phyloP scores from a whole-genome alignment of 2,888 invertebrate species.

The Salticus scenicus region DNA sequence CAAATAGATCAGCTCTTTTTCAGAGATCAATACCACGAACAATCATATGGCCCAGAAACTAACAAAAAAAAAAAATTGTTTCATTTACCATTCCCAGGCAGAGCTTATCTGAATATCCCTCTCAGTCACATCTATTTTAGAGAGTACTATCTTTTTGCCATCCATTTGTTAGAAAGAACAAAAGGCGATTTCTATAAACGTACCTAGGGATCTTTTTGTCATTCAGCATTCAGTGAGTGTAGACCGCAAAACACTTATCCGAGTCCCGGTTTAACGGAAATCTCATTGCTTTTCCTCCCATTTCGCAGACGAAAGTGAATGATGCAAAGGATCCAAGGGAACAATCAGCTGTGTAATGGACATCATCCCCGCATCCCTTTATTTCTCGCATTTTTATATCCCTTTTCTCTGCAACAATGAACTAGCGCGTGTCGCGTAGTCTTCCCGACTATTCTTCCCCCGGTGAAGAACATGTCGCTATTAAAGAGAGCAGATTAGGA shows the following conservation, averaged over 20 bases:
- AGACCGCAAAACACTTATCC: constrained; percentile 32
- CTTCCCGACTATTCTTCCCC: not conserved
- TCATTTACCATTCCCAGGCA: not conserved
- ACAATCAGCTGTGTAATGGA: constrained; percentile 56
- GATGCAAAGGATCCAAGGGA: constrained; percentile 45
- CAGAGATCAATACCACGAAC: too few relatives aligned
- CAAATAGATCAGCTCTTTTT: too few relatives aligned
- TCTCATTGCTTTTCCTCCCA: constrained; percentile 37
- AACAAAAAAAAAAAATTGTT: too few relatives aligned
- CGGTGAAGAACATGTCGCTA: not conserved
- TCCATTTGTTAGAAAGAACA: not conserved
- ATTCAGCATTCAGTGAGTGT: not conserved
- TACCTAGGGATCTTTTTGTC: not conserved
- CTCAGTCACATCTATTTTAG: not conserved
- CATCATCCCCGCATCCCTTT: constrained; percentile 31
- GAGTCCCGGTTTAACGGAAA: constrained; percentile 32
- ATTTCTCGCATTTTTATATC: constrained; percentile 14
- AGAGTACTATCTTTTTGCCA: not conserved
- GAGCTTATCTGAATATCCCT: not conserved
- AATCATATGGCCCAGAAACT: too few relatives aligned
- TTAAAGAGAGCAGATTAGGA: not conserved
- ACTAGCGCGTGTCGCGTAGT: constrained; percentile 18
- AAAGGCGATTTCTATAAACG: not conserved
- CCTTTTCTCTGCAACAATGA: constrained; percentile 10
- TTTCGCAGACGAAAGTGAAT: not conserved